Evolutionary conservation across 2,797 vertebrate genomes (phyloP), one percentile per base, ranked within the genome.

Genomic region (Spondyliosoma cantharus): DNA sequence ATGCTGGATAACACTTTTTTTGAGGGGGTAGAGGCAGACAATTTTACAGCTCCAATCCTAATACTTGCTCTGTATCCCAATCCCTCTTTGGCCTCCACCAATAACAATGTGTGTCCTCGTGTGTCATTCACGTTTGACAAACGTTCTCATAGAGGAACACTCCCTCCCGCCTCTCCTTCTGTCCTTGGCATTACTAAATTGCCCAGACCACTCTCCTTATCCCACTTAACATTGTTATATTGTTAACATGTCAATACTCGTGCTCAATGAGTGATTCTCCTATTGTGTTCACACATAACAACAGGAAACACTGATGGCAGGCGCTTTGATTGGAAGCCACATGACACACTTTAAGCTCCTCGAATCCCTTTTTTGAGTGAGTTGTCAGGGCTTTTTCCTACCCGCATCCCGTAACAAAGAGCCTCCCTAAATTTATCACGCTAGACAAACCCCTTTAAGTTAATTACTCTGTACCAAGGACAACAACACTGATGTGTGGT

Each of bases 371-470:
- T 78, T 45, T 83, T 85, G 59, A 86, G 75, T 22, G 50, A 86
- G 61, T 84, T 80, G 85, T 89, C 80, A 62, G 85, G 62, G 84
- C 62, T 89, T 90, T 84, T 87, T 86, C 72, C 68, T 22, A 62
- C 68, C 58, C 49, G 27, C 72, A 84, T 74, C 76, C 70, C 12
- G 16, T 71, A 87, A 92, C 87, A 93, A 94, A 93, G 90, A 90
- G 43, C 76, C 82, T 83, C 86, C 86, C 89, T 86, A 86, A 92
- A 93, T 91, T 81, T 78, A 92, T 91, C 92, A 93, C 85, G 86
- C 87, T 91, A 91, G 82, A 93, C 76, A 87, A 91, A 92, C 82
- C 90, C 89, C 89, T 93, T 93, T 93, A 93, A 91, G 90, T 93
- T 91, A 93, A 95, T 94, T 92, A 93, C 82, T 84, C 86, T 0